Conservation (phyloP, 2,797 vertebrate genomes). For the Gadopsis marmoratus region DNA sequence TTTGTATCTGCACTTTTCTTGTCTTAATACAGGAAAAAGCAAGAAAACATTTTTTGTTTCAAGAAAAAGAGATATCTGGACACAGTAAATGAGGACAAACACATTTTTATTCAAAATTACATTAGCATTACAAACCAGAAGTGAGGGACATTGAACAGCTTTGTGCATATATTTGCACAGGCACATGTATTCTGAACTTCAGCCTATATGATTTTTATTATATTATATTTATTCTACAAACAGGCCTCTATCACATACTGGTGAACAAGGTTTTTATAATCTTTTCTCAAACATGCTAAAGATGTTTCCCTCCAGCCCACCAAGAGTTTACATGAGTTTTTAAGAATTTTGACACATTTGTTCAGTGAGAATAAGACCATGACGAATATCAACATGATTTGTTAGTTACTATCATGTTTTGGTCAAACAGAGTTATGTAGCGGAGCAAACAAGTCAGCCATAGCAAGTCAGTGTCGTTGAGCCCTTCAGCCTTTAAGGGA, state of each 20-base stretch:
- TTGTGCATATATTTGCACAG: neutral
- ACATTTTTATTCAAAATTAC: neutral
- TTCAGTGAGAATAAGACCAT: neutral
- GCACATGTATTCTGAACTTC: neutral
- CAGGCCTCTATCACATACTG: neutral
- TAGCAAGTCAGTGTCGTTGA: neutral
- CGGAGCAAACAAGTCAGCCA: constrained; percentile 5
- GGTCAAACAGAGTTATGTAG: neutral
- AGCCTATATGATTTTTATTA: neutral
- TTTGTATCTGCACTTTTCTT: neutral
- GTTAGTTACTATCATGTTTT: neutral
- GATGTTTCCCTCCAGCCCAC: neutral
- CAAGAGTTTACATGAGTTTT: neutral
- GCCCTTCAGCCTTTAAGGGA: neutral
- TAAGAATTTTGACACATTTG: neutral
- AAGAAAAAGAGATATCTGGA: neutral
- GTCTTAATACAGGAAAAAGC: neutral
- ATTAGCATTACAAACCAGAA: neutral
- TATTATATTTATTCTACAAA: neutral
- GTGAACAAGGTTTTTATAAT: neutral
- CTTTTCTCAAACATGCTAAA: neutral
- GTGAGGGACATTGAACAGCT: neutral
- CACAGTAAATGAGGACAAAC: neutral
- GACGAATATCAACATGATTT: constrained; percentile 1
- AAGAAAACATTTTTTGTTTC: neutral